phyloP scores from a whole-genome alignment of 2,113 vertebrate genomes.

The Phaetusa simplex region DNA sequence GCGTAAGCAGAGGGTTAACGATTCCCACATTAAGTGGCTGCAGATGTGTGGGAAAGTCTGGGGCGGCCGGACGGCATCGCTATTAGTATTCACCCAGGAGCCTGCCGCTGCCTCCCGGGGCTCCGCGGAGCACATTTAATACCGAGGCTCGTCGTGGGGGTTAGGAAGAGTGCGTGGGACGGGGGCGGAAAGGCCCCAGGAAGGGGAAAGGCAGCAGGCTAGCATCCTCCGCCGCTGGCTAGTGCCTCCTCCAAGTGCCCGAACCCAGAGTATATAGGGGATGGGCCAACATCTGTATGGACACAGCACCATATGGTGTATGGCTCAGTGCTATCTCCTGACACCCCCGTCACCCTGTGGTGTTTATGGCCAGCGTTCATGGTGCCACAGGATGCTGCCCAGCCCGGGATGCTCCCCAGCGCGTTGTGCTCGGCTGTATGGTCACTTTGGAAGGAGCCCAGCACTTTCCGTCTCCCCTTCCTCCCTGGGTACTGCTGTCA shows the following conservation, averaged over 20 bases:
- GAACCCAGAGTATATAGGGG: neutral
- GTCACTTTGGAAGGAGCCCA: neutral
- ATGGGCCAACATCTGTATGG: neutral
- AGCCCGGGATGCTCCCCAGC: neutral
- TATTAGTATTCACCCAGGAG: slow-evolving; percentile 70
- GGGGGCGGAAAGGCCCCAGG: neutral
- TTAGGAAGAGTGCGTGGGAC: slow-evolving; percentile 8
- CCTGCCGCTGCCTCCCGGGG: slow-evolving; percentile 34
- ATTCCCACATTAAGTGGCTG: slow-evolving; percentile 69
- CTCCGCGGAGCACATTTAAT: slow-evolving; percentile 23
- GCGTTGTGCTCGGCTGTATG: fast-evolving
- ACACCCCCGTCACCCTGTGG: fast-evolving
- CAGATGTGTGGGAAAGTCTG: slow-evolving; percentile 74
- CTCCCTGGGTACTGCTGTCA: neutral
- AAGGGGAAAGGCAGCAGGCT: neutral
- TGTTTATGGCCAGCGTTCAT: fast-evolving
- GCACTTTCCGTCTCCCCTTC: neutral
- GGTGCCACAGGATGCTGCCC: neutral
- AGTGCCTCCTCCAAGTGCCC: neutral
- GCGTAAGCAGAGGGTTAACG: slow-evolving; percentile 56
- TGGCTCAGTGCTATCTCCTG: neutral
- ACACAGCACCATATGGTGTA: fast-evolving
- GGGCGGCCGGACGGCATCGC: slow-evolving; percentile 35
- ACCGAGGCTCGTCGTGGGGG: neutral
- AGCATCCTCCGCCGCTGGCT: neutral